Evolutionary conservation across 2,888 invertebrate genomes (phyloP).

Genomic region (Deladenus siricidicola): DNA sequence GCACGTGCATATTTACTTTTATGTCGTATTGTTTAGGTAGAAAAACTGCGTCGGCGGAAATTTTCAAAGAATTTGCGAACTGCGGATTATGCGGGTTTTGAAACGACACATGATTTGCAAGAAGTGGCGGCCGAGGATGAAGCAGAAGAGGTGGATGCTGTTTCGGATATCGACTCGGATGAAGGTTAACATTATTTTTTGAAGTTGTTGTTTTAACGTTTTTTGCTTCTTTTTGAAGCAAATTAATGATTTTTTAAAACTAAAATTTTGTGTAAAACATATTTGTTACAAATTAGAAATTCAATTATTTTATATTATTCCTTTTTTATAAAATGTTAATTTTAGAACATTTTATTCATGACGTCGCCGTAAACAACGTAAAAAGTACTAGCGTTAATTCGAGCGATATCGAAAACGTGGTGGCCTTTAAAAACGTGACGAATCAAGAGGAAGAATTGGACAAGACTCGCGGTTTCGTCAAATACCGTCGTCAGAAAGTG

Average conservation of each 20-base stretch:
- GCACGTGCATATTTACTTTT: no score
- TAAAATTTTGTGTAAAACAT: background rate
- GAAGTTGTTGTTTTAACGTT: background rate
- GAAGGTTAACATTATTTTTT: constrained; percentile 2
- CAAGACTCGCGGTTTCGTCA: constrained; percentile 71
- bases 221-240: background rate
- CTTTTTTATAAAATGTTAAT: background rate
- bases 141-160: constrained; percentile 28
- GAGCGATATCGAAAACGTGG: constrained; percentile 49
- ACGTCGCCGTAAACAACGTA: background rate
- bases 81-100: constrained; percentile 47
- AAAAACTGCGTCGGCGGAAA: constrained; percentile 37
- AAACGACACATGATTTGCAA: constrained; percentile 44
- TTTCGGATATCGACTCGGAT: constrained; percentile 25
- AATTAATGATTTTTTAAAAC: background rate
- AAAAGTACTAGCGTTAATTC: background rate
- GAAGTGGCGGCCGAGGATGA: constrained; percentile 32
- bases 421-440: constrained; percentile 11
- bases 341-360: background rate
- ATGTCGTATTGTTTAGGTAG: constrained; percentile 27
- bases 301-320: background rate
- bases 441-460: constrained; percentile 44
- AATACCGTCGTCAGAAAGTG: constrained; percentile 79
- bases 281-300: background rate
- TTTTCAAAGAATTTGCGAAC: constrained; percentile 45